Base-by-base conservation (phyloP, 2,797 vertebrate genomes). In the Halcyon badia region DNA sequence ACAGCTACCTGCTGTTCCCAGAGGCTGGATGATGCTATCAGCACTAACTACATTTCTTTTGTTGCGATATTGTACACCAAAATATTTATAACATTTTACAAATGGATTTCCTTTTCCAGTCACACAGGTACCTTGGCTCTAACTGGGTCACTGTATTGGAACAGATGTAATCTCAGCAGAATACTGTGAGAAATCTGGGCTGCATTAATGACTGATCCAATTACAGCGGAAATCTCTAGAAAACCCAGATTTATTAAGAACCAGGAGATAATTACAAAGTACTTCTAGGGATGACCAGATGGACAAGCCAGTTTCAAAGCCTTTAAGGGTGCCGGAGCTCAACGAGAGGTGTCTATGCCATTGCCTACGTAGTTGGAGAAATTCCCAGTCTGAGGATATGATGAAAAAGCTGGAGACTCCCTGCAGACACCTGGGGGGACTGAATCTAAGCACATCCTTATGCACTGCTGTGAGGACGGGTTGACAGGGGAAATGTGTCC, bases 131-230 rank as follows among this genome's bases (percentile, higher is more conserved):
- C 44, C 79, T 83, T 92, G 75, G 75, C 64, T 91, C 39, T 96
- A 95, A 96, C 75, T 96, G 94, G 91, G 93, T 96, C 95, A 80
- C 42, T 61, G 41, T 68, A 37, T 41, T 58, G 81, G 78, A 96
- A 93, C 93, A 96, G 96, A 93, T 96, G 94, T 87, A 96, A 90
- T 80, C 90, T 97, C 96, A 96, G 88, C 93, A 96, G 95, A 97
- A 80, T 85, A 68, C 57, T 11, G 58, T 56, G 31, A 84, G 75
- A 93, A 97, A 97, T 94, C 83, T 96, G 95, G 81, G 78, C 71
- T 96, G 68, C 57, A 4, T 94, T 96, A 94, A 85, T 78, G 79
- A 83, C 81, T 87, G 92, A 96, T 95, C 89, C 94, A 96, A 95
- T 96, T 95, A 96, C 82, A 85, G 37, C 0, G 3, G 87, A 96